A percentile compares a stretch with the other conserved stretches of the same genome.
phyloP scores from a whole-genome alignment of 2,888 invertebrate species.

The Tryphoninae sp. region DNA sequence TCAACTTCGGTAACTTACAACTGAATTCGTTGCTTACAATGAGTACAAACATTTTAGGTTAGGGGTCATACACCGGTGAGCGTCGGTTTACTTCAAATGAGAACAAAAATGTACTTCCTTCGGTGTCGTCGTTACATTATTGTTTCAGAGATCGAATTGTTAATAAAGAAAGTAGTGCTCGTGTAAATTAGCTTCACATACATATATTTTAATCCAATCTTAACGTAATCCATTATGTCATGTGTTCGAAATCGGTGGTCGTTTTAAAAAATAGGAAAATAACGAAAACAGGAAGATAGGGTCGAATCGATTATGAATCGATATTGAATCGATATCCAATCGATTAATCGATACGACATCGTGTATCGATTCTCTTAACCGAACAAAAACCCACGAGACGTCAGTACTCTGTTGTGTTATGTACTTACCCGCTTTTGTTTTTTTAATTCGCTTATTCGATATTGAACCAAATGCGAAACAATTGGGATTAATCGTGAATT shows the following conservation, averaged over 20 bases:
- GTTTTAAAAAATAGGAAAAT: constrained; percentile 11
- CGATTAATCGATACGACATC: constrained; percentile 4
- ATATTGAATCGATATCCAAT: neutral
- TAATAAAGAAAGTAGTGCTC: too few relatives aligned
- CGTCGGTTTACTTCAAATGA: too few relatives aligned
- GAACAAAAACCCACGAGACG: neutral
- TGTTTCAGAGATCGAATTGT: too few relatives aligned
- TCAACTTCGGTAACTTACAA: too few relatives aligned
- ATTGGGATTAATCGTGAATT: constrained; percentile 39
- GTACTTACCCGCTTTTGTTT: neutral
- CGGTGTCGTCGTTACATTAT: too few relatives aligned
- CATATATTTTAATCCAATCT: neutral
- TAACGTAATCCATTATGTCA: neutral
- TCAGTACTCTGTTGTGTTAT: neutral
- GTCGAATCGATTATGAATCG: neutral
- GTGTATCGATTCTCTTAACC: neutral
- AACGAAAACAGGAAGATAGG: neutral
- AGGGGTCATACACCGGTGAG: too few relatives aligned
- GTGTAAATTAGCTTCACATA: too few relatives aligned
- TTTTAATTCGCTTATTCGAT: constrained; percentile 3
- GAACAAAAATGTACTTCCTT: too few relatives aligned
- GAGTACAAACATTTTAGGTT: too few relatives aligned
- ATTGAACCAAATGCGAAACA: neutral
- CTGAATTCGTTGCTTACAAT: too few relatives aligned
- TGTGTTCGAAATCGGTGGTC: neutral